Base-by-base conservation (phyloP, 2,113 vertebrate species). In the Cercopithecus mona region DNA sequence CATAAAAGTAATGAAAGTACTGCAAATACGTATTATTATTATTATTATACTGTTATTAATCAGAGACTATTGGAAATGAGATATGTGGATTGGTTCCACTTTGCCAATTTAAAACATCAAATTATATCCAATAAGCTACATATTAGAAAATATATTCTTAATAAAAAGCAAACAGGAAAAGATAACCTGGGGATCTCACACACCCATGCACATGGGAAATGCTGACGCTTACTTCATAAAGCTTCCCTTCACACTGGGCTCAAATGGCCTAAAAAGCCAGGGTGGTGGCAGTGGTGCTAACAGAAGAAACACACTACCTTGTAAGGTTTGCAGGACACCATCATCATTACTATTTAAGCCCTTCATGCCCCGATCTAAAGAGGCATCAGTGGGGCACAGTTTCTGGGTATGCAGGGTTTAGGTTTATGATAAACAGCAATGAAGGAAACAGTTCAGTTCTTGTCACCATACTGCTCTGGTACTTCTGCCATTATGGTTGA, bases 1-100 rank as follows among this genome's bases (percentile, higher is more conserved):
- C 35, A 84, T 43, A 64, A 79, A 82, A 84, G 50, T 64, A 94
- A 94, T 88, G 10, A 85, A 94, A 96, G 23, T 66, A 23, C 22
- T 81, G 2, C 32, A 84, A 66, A n/a, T 85, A 91, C 73, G 70
- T 66, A 95, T 30, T 89, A 83, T 45, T 48, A 61, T 83, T n/a
- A n/a, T n/a, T 48, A 61, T 83, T 64, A 88, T 12, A 72, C 5
- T 68, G 16, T 83, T 85, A 52, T 50, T 96, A 90, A 92, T 50
- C 55, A 95, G 48, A 91, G 40, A 93, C 57, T 93, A 73, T 84
- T 86, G 12, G 61, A 95, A 96, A 94, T 78, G 40, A 87, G 23
- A 85, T 48, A 91, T 8, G 5, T 93, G 85, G 92, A 80, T 96
- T 79, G 88, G 59, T 8, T 70, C 84, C n/a, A 95, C 43, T 95